A percentile compares a stretch with the other conserved stretches of the same genome.
Evolutionary conservation across 1,140 invertebrate species (phyloP).

Genomic region (Zaprionus taronus): DNA sequence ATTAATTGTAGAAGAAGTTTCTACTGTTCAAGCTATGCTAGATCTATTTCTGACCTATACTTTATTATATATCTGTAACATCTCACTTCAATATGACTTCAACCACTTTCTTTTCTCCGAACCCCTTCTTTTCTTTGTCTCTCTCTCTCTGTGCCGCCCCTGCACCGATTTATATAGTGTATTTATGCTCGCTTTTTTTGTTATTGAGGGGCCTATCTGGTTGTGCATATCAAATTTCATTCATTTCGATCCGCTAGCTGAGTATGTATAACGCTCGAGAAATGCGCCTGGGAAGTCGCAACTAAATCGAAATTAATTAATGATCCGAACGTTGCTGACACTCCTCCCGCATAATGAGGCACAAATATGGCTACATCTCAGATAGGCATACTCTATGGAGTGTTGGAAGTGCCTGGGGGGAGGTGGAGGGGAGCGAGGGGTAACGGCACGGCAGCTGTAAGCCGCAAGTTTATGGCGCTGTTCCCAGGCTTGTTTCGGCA

Average conservation of each 20-base stretch:
- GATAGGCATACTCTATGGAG: conserved; percentile 33
- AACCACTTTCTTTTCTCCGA: conserved; percentile 25
- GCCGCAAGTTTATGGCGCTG: conserved; percentile 65
- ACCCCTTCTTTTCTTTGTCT: conserved; percentile 11
- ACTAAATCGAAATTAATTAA: conserved; percentile 81
- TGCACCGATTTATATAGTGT: conserved; percentile 31
- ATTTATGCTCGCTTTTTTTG: conserved; percentile 37
- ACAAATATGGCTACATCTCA: conserved; percentile 50
- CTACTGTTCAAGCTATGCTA: too few relatives aligned
- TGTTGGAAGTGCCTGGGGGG: not conserved
- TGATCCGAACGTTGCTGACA: conserved; percentile 66
- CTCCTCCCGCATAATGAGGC: conserved; percentile 79
- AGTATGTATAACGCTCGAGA: conserved; percentile 48
- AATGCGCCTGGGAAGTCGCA: conserved; percentile 52
- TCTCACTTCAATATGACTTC: too few relatives aligned
- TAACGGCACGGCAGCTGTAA: conserved; percentile 40
- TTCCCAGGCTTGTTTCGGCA: conserved; percentile 67
- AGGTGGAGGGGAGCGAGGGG: conserved; percentile 1
- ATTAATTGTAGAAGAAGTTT: too few relatives aligned
- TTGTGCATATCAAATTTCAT: conserved; percentile 83
- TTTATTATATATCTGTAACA: too few relatives aligned
- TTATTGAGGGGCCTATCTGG: conserved; percentile 60
- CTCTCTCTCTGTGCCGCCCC: conserved; percentile 14
- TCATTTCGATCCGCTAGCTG: conserved; percentile 74
- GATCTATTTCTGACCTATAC: too few relatives aligned